Percentiles rank a stretch among this genome's conserved stretches.
Conservation (phyloP, 1,140 invertebrate genomes). For the Camponotus pennsylvanicus region DNA sequence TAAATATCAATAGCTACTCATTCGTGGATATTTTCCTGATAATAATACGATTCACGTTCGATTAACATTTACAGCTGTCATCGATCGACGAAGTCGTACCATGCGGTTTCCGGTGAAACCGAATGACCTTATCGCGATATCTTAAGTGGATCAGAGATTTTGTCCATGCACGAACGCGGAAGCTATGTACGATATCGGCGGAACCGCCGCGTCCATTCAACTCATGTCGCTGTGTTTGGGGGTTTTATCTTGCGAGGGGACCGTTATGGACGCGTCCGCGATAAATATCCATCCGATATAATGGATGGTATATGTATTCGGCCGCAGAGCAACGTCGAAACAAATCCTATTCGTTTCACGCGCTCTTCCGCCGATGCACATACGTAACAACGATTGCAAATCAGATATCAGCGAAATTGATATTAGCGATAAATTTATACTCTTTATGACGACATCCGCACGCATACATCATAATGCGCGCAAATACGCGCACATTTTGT, state of each 20-base stretch:
- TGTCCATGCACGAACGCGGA: constrained; percentile 63
- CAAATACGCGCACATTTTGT: neutral
- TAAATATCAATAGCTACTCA: constrained; percentile 21
- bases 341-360: constrained; percentile 72
- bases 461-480: neutral
- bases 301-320: constrained; percentile 66
- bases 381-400: constrained; percentile 56
- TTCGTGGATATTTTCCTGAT: constrained; percentile 19
- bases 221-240: constrained; percentile 33
- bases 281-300: constrained; percentile 75
- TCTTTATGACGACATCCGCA: constrained; percentile 23
- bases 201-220: constrained; percentile 47
- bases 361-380: neutral
- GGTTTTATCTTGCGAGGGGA: constrained; percentile 73
- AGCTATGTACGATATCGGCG: constrained; percentile 72
- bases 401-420: constrained; percentile 66
- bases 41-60: constrained; percentile 33
- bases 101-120: constrained; percentile 56
- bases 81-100: constrained; percentile 34
- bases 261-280: constrained; percentile 60
- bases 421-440: constrained; percentile 66
- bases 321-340: constrained; percentile 50
- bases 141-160: constrained; percentile 50
- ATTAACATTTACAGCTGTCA: constrained; percentile 47
- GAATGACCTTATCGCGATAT: constrained; percentile 70